Percentiles rank a stretch among this genome's conserved stretches.
phyloP scores from a whole-genome alignment of 2,888 invertebrate genomes.

The Hedychridium roseum region DNA sequence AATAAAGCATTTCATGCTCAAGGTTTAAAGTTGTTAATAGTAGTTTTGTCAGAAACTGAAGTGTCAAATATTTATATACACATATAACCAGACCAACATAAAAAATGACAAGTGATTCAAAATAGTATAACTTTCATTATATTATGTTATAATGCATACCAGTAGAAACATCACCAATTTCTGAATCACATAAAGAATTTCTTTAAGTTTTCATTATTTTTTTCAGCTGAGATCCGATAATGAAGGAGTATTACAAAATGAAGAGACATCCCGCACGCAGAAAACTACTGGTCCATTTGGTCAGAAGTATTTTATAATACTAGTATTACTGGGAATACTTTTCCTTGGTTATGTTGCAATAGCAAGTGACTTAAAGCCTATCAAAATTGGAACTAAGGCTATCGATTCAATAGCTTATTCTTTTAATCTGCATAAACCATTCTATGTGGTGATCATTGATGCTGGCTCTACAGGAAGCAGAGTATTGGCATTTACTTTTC shows the following conservation, averaged over 20 bases:
- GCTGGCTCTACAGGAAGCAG: conserved; percentile 94
- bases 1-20: too few relatives aligned
- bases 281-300: conserved; percentile 30
- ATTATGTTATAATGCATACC: too few relatives aligned
- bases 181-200: background rate
- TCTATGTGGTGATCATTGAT: conserved; percentile 89
- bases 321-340: conserved; percentile 38
- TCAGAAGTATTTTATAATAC: conserved; percentile 38
- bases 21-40: too few relatives aligned
- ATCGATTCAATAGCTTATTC: conserved; percentile 77
- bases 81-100: too few relatives aligned
- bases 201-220: background rate
- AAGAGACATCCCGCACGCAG: conserved; percentile 38
- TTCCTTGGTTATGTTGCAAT: conserved; percentile 54
- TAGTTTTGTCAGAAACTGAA: too few relatives aligned
- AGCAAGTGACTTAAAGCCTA: conserved; percentile 46
- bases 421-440: conserved; percentile 75
- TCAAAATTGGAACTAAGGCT: conserved; percentile 61
- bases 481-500: conserved; percentile 83
- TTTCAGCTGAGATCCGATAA: conserved; percentile 39
- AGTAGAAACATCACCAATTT: too few relatives aligned
- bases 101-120: too few relatives aligned
- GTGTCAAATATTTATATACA: too few relatives aligned
- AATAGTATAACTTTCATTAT: too few relatives aligned
- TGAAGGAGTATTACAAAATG: conserved; percentile 28